These are phyloP conservation scores for Dermolepida albohirtum DNA, from an alignment of 2,888 invertebrate genomes.

Conservation along the genomic window DNA sequence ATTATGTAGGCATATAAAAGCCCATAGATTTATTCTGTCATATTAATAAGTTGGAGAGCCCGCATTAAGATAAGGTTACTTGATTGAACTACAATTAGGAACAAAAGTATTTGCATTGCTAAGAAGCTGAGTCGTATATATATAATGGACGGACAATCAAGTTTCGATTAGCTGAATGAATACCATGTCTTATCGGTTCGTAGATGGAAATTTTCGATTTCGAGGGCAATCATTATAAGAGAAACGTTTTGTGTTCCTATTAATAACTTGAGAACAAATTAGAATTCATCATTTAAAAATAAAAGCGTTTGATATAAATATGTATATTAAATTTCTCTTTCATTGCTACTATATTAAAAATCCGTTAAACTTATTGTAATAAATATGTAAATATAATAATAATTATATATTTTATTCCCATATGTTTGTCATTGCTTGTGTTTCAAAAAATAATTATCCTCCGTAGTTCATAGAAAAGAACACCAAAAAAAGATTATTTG, in stretches of 20 bases:
- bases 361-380: neutral
- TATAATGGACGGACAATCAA: neutral
- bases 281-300: too few relatives aligned
- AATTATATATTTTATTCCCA: too few relatives aligned
- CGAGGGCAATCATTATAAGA: conserved; percentile 15
- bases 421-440: too few relatives aligned
- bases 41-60: conserved; percentile 10
- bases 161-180: conserved; percentile 14
- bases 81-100: conserved; percentile 25
- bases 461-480: too few relatives aligned
- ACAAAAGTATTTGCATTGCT: conserved; percentile 31
- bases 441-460: too few relatives aligned
- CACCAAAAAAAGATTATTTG: too few relatives aligned
- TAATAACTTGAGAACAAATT: too few relatives aligned
- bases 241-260: conserved; percentile 3
- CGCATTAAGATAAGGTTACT: conserved; percentile 20
- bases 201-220: conserved; percentile 17
- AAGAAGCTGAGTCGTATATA: conserved; percentile 17
- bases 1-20: conserved; percentile 14
- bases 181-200: conserved; percentile 3
- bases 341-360: neutral
- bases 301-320: too few relatives aligned
- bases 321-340: too few relatives aligned
- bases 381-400: too few relatives aligned
- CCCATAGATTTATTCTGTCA: conserved; percentile 19